Evolutionary conservation across 2,888 invertebrate species (phyloP), one percentile per base, ranked within the genome.

Genomic region (Abrostola tripartita): DNA sequence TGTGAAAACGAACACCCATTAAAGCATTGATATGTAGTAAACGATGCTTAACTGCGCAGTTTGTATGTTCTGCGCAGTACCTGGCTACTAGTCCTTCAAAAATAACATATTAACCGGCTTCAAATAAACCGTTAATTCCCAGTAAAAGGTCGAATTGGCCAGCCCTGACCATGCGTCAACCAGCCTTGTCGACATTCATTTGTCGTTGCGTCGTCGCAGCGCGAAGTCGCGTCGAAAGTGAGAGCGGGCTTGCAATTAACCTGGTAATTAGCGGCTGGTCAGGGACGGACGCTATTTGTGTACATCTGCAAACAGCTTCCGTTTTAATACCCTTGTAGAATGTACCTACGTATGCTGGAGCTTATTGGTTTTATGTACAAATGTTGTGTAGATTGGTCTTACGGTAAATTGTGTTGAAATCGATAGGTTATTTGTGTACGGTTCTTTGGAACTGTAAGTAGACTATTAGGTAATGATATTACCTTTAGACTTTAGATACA

Each of bases 211-310:
- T 62, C 71, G 69, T 78, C 49, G 52, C 49, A 53, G 58, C 57
- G 64, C 52, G 38, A 57, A 77, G 69, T 65, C 68, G 59, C 51
- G 56, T 58, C 61, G 78, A 85, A 83, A 86, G 83, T 79, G 84
- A 87, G 83, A 87, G 86, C 64, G 73, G 70, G 80, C 68, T 72
- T 61, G 79, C 78, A 83, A 85, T 86, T 83, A 84, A 79, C 71
- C 67, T 56, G 69, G 81, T 82, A 86, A 87, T 86, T 84, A 87
- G 81, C 35, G 35, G 24, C 62, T 73, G 76, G 78, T 78, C 79
- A 83, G 71, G 70, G 74, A 80, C 73, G 72, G 64, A 50, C 56
- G 70, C 69, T 71, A 77, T 78, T 73, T 76, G 68, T 66, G 71
- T 71, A 78, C 78, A 77, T 71, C 80, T 71, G 72, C 62, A 24